A percentile compares a stretch with the other conserved stretches of the same genome.
phyloP scores from a whole-genome alignment of 1,140 invertebrate species.

The Drosophila kepulauana region DNA sequence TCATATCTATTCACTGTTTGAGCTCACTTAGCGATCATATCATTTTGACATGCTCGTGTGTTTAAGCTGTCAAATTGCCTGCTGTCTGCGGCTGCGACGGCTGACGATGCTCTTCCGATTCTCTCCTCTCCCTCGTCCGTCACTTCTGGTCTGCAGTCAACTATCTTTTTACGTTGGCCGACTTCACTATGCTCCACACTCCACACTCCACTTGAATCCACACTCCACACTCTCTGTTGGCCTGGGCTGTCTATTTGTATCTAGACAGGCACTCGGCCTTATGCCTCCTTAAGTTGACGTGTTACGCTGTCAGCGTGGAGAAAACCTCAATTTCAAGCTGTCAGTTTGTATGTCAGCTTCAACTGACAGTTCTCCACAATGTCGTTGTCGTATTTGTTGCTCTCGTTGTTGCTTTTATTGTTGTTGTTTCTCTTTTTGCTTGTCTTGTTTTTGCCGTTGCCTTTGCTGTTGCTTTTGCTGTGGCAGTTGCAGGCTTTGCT shows the following conservation, averaged over 20 bases:
- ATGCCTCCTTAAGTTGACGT: slow-evolving; percentile 83
- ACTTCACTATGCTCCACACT: slow-evolving; percentile 17
- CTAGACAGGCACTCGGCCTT: slow-evolving; percentile 82
- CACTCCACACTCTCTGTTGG: slow-evolving; percentile 13
- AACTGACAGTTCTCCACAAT: slow-evolving; percentile 80
- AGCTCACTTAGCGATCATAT: slow-evolving; percentile 82
- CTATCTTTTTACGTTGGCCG: slow-evolving; percentile 61
- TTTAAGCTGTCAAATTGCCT: slow-evolving; percentile 83
- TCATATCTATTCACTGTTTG: slow-evolving; percentile 50
- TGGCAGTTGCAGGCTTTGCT: slow-evolving; percentile 19
- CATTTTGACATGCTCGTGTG: slow-evolving; percentile 82
- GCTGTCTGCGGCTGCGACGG: slow-evolving; percentile 73
- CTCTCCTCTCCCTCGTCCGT: not conserved
- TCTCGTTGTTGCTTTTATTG: slow-evolving; percentile 31
- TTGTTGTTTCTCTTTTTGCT: slow-evolving; percentile 56
- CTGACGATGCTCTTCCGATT: slow-evolving; percentile 54
- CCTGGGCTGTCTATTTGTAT: slow-evolving; percentile 76
- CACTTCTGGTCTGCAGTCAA: slow-evolving; percentile 41
- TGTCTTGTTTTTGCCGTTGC: slow-evolving; percentile 51
- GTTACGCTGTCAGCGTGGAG: slow-evolving; percentile 82
- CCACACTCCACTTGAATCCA: slow-evolving; percentile 3
- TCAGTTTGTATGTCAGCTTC: slow-evolving; percentile 82
- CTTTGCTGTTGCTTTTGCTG: slow-evolving; percentile 46
- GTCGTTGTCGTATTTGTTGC: slow-evolving; percentile 44
- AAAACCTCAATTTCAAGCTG: slow-evolving; percentile 84